These are phyloP conservation scores for Pinna nobilis DNA, from an alignment of 1,140 invertebrate genomes.

Conservation along the genomic window DNA sequence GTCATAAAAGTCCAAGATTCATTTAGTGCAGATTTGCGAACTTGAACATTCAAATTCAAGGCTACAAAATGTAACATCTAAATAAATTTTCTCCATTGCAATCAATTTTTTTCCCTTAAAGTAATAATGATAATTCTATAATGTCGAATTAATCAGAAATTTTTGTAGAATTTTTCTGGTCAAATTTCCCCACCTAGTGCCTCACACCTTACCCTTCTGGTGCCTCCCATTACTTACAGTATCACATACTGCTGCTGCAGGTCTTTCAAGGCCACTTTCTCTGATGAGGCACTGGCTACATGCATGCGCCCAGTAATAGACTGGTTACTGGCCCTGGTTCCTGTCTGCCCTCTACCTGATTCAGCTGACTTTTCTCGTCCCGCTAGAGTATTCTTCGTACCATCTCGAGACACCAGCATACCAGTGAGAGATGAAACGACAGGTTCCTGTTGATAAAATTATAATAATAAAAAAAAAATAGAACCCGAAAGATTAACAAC, in stretches of 20 bases:
- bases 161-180: no score
- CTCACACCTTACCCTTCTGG: no score
- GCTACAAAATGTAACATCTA: no score
- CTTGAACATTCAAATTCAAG: no score
- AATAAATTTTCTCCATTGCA: no score
- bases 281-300: conserved; percentile 30
- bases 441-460: conserved; percentile 65
- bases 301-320: background rate
- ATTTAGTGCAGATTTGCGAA: no score
- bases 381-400: conserved; percentile 35
- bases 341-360: conserved; percentile 5
- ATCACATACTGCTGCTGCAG: conserved; percentile 59
- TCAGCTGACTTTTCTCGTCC: conserved; percentile 41
- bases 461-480: background rate
- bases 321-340: conserved; percentile 39
- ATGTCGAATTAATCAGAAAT: no score
- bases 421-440: conserved; percentile 59
- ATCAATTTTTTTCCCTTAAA: no score
- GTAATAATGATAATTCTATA: no score
- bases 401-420: conserved; percentile 56
- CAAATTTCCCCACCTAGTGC: no score
- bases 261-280: conserved; percentile 44
- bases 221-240: conserved; percentile 55
- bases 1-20: no score
- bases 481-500: no score